Evolutionary conservation across 1,140 invertebrate genomes (phyloP).

Genomic region (Dinoponera quadriceps): DNA sequence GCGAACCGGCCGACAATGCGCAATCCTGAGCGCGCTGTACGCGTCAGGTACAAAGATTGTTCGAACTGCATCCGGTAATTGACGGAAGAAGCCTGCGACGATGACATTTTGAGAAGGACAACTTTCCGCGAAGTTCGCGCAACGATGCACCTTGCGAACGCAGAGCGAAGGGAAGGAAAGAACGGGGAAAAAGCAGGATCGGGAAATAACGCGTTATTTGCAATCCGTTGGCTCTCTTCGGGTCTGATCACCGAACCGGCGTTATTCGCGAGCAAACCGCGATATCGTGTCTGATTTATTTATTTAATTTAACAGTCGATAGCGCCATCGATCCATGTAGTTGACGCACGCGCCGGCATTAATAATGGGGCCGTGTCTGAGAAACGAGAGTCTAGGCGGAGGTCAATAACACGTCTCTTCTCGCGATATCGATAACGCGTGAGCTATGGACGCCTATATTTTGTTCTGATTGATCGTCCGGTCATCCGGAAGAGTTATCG

Average conservation of each 20-base stretch:
- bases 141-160: no score
- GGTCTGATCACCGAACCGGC: no score
- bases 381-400: conserved; percentile 31
- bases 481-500: conserved; percentile 70
- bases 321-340: neutral
- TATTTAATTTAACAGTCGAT: neutral
- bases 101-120: neutral
- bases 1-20: conserved; percentile 42
- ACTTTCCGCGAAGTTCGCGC: no score
- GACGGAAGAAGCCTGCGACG: neutral
- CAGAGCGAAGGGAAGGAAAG: no score
- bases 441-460: conserved; percentile 65
- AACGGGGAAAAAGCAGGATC: no score
- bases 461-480: conserved; percentile 69
- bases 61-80: neutral
- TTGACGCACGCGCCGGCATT: neutral
- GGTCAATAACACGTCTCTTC: conserved; percentile 42
- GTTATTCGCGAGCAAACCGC: neutral
- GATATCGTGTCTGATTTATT: neutral
- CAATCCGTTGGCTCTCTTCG: no score
- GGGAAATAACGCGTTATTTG: no score
- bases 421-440: conserved; percentile 68
- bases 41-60: conserved; percentile 32
- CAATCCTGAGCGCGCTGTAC: neutral
- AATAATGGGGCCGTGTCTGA: conserved; percentile 26